A percentile compares a stretch with the other conserved stretches of the same genome.
Evolutionary conservation across 2,888 invertebrate genomes (phyloP).

Genomic region (Serrognathus titanus): DNA sequence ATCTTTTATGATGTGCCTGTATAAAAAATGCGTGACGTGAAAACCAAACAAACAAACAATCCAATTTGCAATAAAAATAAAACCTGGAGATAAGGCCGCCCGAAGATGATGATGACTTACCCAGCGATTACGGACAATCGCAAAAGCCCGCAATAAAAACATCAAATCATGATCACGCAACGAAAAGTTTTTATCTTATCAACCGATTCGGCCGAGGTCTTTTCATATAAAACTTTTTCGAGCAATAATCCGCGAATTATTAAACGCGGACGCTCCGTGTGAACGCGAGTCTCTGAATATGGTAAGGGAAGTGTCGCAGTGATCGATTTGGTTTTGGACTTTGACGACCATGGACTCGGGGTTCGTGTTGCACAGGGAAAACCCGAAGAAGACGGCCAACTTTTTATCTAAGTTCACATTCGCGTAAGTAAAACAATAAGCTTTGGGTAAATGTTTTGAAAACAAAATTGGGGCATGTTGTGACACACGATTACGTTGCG

Average conservation of each 20-base stretch:
- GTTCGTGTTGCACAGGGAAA: slow-evolving; percentile 38
- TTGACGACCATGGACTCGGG: slow-evolving; percentile 29
- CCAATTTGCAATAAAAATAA: no score
- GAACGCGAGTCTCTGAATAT: not conserved
- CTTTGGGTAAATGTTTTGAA: no score
- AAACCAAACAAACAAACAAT: no score
- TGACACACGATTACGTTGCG: no score
- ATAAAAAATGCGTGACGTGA: no score
- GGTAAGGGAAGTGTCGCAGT: not conserved
- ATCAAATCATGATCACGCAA: not conserved
- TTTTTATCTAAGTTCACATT: slow-evolving; percentile 56
- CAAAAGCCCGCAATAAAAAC: no score
- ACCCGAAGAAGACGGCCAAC: slow-evolving; percentile 59
- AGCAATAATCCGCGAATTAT: not conserved
- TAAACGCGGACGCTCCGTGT: not conserved
- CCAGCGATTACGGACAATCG: no score
- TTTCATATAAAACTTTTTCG: not conserved
- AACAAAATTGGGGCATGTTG: no score
- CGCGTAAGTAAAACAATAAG: slow-evolving; percentile 27
- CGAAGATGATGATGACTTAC: no score
- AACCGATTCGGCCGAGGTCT: not conserved
- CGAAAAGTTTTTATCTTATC: not conserved
- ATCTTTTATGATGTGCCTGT: no score
- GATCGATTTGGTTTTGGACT: not conserved
- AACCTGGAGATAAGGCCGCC: no score